These are phyloP conservation scores for Labrus mixtus DNA, from an alignment of 2,113 vertebrate genomes.

Conservation along the genomic window DNA sequence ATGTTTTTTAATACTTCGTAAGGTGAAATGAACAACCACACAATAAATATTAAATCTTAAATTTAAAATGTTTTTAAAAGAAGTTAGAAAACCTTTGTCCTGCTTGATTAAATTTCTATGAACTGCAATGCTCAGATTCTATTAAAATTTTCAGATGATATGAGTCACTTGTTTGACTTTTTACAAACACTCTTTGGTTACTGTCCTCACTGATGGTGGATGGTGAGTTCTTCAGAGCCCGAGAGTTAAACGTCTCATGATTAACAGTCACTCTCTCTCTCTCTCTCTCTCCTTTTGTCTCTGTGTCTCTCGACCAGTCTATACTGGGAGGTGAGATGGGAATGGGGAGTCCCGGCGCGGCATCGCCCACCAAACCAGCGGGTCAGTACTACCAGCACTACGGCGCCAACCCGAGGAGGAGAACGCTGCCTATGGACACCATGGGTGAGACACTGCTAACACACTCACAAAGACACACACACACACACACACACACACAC, in stretches of 20 bases:
- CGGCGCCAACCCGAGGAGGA: conserved; percentile 91
- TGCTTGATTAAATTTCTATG: not conserved
- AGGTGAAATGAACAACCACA: too few species aligned
- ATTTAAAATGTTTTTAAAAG: too few species aligned
- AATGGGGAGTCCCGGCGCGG: conserved; percentile 91
- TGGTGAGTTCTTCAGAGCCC: not conserved
- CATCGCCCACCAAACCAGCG: conserved; percentile 92
- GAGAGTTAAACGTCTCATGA: conserved; percentile 18
- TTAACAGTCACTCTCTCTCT: conserved; percentile 16
- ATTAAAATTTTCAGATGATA: too few species aligned
- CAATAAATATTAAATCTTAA: too few species aligned
- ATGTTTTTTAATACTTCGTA: too few species aligned
- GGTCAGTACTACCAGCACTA: conserved; percentile 96
- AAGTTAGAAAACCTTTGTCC: too few species aligned
- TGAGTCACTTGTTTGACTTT: too few species aligned
- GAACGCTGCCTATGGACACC: conserved; percentile 89
- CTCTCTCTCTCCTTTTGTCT: not conserved
- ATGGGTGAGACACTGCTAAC: conserved; percentile 86
- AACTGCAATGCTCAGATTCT: not conserved
- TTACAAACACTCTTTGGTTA: not conserved
- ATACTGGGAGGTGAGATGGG: conserved; percentile 92
- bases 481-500: not conserved
- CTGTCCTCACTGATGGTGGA: not conserved
- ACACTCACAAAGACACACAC: not conserved
- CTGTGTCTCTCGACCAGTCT: conserved; percentile 53